Evolutionary conservation across 2,888 invertebrate species (phyloP), one percentile per base, ranked within the genome.

Genomic region (Globia sparganii): DNA sequence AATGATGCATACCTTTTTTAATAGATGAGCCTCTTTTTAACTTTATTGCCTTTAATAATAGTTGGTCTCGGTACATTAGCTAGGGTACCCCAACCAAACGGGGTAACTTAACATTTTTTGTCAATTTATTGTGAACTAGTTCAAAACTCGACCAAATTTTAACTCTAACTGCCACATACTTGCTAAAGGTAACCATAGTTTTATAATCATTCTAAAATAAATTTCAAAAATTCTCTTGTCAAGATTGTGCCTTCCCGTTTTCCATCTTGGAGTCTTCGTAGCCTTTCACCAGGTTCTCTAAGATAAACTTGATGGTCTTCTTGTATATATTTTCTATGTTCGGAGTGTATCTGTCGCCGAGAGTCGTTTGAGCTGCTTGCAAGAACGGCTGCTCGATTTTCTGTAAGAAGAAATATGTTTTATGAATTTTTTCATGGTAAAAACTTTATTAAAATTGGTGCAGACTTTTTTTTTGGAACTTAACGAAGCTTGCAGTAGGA

Each of bases 261-360:
- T 91, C 90, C 37, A 89, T 87, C 0, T 87, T 90, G 0, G 86
- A 82, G 1, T 95, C 95, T 65, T 98, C 98, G 94, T 97, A 99
- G 18, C 99, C 99, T 85, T 97, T 97, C 72, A 98, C 97, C 84
- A 99, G 96, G 81, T 98, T 98, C 92, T 98, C 98, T 90, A 99
- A 97, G 88, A 99, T 98, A 92, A 99, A 98, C 92, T 98, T 98
- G 91, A 99, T 99, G 74, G 99, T 98, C 86, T 98, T 97, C 94
- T 98, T 98, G 97, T 99, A 99, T 91, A 99, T 98, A 89, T 97
- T 98, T 92, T 99, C 98, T 87, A 99, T 98, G 95, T 99, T 99
- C 72, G 98, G 98, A 18, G 99, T 98, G 96, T 98, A 99, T 83
- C 99, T 97, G 87, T 99, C 99, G 6, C 98, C 99, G 56, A 99